Evolutionary conservation across 1,140 invertebrate species (phyloP).

Genomic region (Hirudo medicinalis): DNA sequence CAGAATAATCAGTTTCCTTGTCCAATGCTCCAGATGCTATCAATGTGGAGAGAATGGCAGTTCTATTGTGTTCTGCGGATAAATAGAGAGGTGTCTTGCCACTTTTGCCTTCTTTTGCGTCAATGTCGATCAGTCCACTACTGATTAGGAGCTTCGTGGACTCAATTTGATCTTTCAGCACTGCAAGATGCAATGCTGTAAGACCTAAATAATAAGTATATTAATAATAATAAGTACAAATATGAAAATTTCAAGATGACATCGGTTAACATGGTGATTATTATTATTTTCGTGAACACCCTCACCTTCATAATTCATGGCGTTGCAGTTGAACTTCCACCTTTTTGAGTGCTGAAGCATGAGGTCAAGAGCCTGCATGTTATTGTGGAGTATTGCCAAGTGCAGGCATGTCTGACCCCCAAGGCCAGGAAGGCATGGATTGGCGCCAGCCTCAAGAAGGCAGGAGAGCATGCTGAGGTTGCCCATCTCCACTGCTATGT

Average conservation of each 20-base stretch:
- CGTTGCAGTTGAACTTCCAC: background rate
- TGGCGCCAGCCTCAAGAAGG: background rate
- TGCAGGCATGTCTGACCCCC: background rate
- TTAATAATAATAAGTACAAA: no score
- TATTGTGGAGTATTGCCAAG: background rate
- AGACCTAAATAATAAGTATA: no score
- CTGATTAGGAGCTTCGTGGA: background rate
- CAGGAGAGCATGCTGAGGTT: background rate
- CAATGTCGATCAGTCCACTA: background rate
- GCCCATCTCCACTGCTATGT: background rate
- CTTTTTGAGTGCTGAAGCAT: background rate
- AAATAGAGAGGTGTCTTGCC: background rate
- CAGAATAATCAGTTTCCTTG: background rate
- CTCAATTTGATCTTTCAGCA: background rate
- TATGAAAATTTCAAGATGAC: no score
- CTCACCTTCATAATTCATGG: constrained; percentile 5
- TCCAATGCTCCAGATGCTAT: background rate
- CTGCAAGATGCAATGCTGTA: background rate
- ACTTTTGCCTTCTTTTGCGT: constrained; percentile 6
- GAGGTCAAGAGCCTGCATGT: background rate
- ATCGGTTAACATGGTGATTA: no score
- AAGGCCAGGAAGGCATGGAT: background rate
- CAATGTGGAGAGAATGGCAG: background rate
- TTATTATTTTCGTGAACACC: no score
- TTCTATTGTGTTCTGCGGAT: background rate